These are phyloP conservation scores for Mobula hypostoma DNA, from an alignment of 2,113 vertebrate genomes.

Conservation along the genomic window DNA sequence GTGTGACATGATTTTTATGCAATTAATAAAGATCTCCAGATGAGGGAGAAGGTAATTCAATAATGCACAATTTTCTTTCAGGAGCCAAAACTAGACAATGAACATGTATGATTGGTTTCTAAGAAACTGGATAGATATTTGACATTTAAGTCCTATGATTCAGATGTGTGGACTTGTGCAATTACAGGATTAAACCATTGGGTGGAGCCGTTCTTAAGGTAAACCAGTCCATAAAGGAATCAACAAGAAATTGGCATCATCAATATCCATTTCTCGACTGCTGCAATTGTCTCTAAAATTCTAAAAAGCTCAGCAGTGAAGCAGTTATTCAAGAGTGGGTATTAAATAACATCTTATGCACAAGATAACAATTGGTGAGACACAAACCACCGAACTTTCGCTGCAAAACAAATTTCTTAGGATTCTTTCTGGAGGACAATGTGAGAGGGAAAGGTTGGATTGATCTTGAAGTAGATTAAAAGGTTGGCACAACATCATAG, in stretches of 20 bases:
- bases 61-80: neutral
- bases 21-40: neutral
- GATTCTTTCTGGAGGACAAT: too few relatives aligned
- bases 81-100: neutral
- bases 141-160: neutral
- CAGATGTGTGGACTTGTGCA: neutral
- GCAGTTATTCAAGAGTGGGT: too few relatives aligned
- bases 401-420: too few relatives aligned
- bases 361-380: too few relatives aligned
- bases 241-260: neutral
- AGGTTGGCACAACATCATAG: too few relatives aligned
- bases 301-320: too few relatives aligned
- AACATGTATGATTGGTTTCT: neutral
- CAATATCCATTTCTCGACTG: too few relatives aligned
- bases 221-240: neutral
- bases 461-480: too few relatives aligned
- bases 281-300: too few relatives aligned
- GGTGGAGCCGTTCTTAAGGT: neutral
- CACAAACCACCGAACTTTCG: too few relatives aligned
- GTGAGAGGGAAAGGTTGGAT: too few relatives aligned
- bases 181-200: neutral
- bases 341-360: too few relatives aligned
- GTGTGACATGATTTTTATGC: neutral
- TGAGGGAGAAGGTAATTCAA: neutral
- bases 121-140: neutral